Percentiles rank a stretch among this genome's conserved stretches.
These are phyloP conservation scores for Ophiodon elongatus DNA, from an alignment of 2,113 vertebrate genomes.

Conservation along the genomic window DNA sequence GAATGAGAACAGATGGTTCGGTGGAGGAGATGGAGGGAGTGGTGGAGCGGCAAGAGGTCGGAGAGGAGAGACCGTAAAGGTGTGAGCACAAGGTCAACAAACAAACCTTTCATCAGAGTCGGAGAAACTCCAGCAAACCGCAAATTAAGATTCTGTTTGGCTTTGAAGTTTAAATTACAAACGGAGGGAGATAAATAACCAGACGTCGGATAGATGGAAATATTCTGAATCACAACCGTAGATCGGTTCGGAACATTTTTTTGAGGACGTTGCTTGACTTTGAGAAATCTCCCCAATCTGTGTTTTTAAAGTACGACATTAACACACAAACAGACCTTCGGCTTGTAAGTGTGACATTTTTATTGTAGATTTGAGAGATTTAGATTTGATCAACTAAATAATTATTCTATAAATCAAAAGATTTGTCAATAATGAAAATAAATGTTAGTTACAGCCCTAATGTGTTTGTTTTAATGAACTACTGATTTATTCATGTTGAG, in stretches of 20 bases:
- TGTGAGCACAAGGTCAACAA: conserved; percentile 48
- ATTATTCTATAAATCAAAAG: too few relatives aligned
- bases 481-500: too few relatives aligned
- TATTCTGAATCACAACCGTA: background rate
- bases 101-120: too few relatives aligned
- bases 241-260: background rate
- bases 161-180: conserved; percentile 5
- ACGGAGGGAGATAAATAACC: background rate
- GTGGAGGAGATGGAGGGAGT: conserved; percentile 36
- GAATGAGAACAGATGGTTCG: conserved; percentile 62
- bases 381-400: too few relatives aligned
- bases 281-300: too few relatives aligned
- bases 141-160: background rate
- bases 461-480: too few relatives aligned
- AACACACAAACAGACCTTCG: too few relatives aligned
- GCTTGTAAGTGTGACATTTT: too few relatives aligned
- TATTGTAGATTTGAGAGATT: too few relatives aligned
- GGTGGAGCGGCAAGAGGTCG: conserved; percentile 38
- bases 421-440: too few relatives aligned
- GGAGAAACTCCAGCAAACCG: background rate
- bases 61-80: background rate
- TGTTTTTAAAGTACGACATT: background rate
- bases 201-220: background rate
- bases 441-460: too few relatives aligned
- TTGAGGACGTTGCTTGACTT: too few relatives aligned